Base-by-base conservation (phyloP, 2,797 vertebrate genomes). In the Dromococcyx pavoninus region DNA sequence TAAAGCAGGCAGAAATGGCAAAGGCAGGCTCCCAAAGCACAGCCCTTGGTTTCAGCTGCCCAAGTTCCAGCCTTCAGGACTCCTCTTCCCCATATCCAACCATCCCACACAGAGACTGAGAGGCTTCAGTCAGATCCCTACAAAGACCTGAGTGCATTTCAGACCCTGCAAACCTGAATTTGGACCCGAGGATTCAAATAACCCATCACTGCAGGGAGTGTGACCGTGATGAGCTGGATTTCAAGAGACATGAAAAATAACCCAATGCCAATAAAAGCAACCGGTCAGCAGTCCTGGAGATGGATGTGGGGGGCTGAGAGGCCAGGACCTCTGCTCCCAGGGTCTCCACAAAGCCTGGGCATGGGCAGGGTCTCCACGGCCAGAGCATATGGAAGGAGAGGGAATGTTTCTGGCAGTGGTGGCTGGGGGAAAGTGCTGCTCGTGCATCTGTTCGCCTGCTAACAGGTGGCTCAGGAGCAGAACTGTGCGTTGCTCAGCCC, bases 401-500 rank as follows among this genome's bases (percentile, higher is more conserved):
- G 30, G 53, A 43, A 30, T 8, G 7, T 33, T 92, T 17, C 39
- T 17, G 50, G 73, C 1, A 5, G 46, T 17, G 58, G 15, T 1
- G 57, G 82, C 53, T 7, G 10, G 27, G 27, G 60, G 58, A 44
- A 41, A 67, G n/a, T 13, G 64, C 13, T 51, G 44, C 1, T 41
- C 13, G 3, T 54, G 66, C 86, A 73, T 95, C 67, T 77, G 93
- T 91, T 81, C 7, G 0, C 73, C 91, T 25, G 83, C 80, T 82
- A 78, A 66, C 95, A 96, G 93, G 96, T 96, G 95, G 92, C 91
- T 96, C 33, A 9, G 92, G 86, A 89, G 82, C 44, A 2, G 92
- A n/a, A 21, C 50, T 5, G 50, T 0, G 18, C 88, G 11, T 60
- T 69, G 17, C 81, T 58, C 77, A 81, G 90, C 69, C 61, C 39